Conservation (phyloP, 2,888 invertebrate genomes). For the Matsumyia berberina region DNA sequence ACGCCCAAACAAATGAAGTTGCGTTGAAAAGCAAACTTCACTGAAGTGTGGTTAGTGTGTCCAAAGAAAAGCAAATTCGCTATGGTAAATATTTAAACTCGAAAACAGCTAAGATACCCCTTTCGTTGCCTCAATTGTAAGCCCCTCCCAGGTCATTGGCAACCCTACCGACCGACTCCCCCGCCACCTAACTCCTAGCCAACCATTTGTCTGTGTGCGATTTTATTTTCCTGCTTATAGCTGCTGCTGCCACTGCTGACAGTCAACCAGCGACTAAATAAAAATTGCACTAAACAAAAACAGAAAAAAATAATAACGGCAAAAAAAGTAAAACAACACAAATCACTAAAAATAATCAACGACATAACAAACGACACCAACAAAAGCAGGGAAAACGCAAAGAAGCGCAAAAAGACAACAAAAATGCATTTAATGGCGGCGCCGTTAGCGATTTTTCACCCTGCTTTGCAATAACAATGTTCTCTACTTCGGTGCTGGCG, state of each 20-base stretch:
- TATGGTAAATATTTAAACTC: too few species aligned
- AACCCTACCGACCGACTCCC: slow-evolving; percentile 2
- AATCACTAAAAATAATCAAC: slow-evolving; percentile 67
- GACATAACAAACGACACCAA: slow-evolving; percentile 49
- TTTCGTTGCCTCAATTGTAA: too few species aligned
- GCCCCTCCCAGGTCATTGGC: neutral
- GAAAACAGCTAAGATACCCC: too few species aligned
- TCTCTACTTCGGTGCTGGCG: too few species aligned
- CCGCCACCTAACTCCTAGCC: too few species aligned
- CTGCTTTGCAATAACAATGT: slow-evolving; percentile 53
- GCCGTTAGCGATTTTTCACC: slow-evolving; percentile 61
- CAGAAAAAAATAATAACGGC: slow-evolving; percentile 4
- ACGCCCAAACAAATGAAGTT: too few species aligned
- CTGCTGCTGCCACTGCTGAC: slow-evolving; percentile 3
- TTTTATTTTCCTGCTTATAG: slow-evolving; percentile 10
- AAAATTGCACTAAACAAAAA: slow-evolving; percentile 38
- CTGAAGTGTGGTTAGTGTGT: too few species aligned
- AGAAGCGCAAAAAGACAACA: slow-evolving; percentile 56
- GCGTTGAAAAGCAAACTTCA: too few species aligned
- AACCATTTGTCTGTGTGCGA: neutral
- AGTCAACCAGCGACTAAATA: slow-evolving; percentile 14
- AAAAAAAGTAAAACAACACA: slow-evolving; percentile 43
- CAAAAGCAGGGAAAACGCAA: slow-evolving; percentile 35
- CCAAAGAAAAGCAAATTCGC: too few species aligned
- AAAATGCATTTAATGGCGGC: slow-evolving; percentile 71